A percentile compares a stretch with the other conserved stretches of the same genome.
Evolutionary conservation across 1,140 invertebrate genomes (phyloP).

Genomic region (Papilio polyxenes): DNA sequence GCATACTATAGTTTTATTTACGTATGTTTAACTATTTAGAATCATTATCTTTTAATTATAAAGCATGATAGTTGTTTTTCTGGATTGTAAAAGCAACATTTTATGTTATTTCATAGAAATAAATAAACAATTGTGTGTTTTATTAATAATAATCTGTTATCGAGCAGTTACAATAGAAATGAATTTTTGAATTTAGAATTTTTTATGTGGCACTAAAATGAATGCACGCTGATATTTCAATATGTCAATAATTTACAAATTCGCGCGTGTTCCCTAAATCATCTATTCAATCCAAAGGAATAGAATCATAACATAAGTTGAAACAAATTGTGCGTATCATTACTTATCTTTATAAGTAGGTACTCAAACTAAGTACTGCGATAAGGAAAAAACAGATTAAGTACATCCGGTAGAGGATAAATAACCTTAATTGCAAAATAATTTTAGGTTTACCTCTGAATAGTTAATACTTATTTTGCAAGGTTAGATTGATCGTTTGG

Average conservation of each 20-base stretch:
- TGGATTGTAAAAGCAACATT: too few species aligned
- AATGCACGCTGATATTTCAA: too few species aligned
- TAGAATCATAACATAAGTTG: not conserved
- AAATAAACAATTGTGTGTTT: too few species aligned
- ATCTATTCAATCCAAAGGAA: not conserved
- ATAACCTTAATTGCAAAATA: not conserved
- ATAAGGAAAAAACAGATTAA: slow-evolving; percentile 15
- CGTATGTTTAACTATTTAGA: not conserved
- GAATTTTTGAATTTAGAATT: too few species aligned
- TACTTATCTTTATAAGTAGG: not conserved
- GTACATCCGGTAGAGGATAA: not conserved
- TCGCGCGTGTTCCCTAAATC: not conserved
- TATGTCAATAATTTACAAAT: not conserved
- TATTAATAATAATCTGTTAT: too few species aligned
- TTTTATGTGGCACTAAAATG: too few species aligned
- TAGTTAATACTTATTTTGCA: not conserved
- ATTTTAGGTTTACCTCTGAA: not conserved
- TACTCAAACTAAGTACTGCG: not conserved
- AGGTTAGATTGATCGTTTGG: not conserved
- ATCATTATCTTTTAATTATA: not conserved
- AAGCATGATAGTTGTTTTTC: not conserved
- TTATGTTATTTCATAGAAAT: too few species aligned
- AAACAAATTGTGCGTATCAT: not conserved
- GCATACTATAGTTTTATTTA: not conserved
- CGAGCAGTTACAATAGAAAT: too few species aligned